Evolutionary conservation across 2,113 vertebrate species (phyloP), one percentile per base, ranked within the genome.

Genomic region (Pachycephala philippinensis): DNA sequence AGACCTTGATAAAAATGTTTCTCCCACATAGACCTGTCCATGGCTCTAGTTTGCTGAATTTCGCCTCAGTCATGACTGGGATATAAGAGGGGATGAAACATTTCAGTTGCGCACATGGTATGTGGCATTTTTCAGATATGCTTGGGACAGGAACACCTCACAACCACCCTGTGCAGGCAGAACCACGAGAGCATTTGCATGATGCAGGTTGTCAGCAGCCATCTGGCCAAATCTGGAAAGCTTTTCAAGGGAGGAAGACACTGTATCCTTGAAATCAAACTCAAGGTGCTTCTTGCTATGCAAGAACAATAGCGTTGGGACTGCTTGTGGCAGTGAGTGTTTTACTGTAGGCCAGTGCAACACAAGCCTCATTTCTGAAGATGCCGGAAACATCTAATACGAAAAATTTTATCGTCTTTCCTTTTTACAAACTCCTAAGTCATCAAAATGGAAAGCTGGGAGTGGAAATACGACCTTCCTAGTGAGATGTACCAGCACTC

Each of bases 51-150:
- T 87, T 15, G 24, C 15, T 13, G 12, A 14, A 24, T 11, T 31
- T 47, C 31, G 9, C n/a, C 33, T 7, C 15, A 27, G 33, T 10
- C 10, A 10, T 13, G 21, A n/a, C 7, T 0, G 1, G 13, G 8
- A 52, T 70, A 4, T 31, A 40, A 47, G 9, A 80, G 4, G 1
- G 5, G 7, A 17, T 47, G 17, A 35, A 20, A 35, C 5, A 30
- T 23, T 21, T 20, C 33, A 15, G 23, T 8, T 4, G 22, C 31
- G 14, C 1, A 4, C 0, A 3, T 1, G 5, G 13, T 15, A 24
- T 1, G 3, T 6, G 0, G 3, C 33, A n/a, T 4, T 5, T 17
- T 42, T 15, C 2, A 2, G 6, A 13, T 6, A 6, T 54, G 15
- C 22, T 28, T 6, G 17, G 19, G 6, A n/a, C 16, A 24, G 26